A percentile compares a stretch with the other conserved stretches of the same genome.
Conservation (phyloP, 2,113 vertebrate genomes). For the Speoplatyrhinus poulsoni region DNA sequence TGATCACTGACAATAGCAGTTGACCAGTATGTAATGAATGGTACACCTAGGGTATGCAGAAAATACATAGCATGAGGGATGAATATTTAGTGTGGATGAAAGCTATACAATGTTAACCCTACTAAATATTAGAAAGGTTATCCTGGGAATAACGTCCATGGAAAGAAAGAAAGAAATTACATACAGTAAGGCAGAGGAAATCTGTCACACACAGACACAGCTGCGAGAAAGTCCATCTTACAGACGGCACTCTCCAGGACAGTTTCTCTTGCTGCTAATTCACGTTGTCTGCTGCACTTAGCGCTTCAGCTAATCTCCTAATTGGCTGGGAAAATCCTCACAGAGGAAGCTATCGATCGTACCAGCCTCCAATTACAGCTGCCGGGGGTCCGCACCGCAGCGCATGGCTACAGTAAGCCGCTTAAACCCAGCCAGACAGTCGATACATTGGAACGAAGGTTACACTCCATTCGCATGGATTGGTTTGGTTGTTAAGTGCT, state of each 20-base stretch:
- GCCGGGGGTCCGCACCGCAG: conserved; percentile 24
- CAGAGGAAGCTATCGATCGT: conserved; percentile 70
- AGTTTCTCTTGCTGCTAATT: conserved; percentile 56
- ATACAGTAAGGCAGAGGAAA: neutral
- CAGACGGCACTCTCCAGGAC: conserved; percentile 22
- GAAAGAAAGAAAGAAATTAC: too few relatives aligned
- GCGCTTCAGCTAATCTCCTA: conserved; percentile 69
- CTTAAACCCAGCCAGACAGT: conserved; percentile 43
- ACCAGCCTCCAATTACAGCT: conserved; percentile 60
- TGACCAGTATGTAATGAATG: too few relatives aligned
- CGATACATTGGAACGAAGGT: conserved; percentile 47
- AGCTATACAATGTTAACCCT: too few relatives aligned
- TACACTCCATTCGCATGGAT: conserved; percentile 42
- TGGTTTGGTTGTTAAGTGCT: conserved; percentile 23
- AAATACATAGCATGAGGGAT: too few relatives aligned
- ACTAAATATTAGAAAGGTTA: too few relatives aligned
- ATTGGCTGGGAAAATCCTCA: conserved; percentile 75
- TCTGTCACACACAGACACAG: neutral
- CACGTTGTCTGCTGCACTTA: conserved; percentile 64
- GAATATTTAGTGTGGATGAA: too few relatives aligned
- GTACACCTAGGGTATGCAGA: too few relatives aligned
- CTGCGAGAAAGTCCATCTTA: conserved; percentile 2
- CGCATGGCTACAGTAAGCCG: conserved; percentile 60
- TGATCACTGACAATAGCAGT: too few relatives aligned
- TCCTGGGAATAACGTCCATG: too few relatives aligned